Percentiles rank a stretch among this genome's conserved stretches.
These are phyloP conservation scores for Drosophila aff. DNA, from an alignment of 1,140 invertebrate genomes.

Conservation along the genomic window DNA sequence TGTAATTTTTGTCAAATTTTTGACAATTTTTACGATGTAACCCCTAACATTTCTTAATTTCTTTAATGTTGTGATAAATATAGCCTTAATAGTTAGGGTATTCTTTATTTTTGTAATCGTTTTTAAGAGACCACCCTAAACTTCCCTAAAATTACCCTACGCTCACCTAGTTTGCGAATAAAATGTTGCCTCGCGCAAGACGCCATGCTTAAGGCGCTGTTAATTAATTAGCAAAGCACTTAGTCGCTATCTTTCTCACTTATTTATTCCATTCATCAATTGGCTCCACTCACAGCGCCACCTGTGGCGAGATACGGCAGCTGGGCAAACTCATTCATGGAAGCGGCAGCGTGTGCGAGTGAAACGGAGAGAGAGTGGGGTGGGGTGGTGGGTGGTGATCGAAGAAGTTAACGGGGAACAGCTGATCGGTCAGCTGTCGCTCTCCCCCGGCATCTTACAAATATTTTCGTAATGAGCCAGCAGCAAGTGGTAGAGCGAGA, in stretches of 20 bases:
- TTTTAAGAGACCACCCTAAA: neutral
- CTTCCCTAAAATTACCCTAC: neutral
- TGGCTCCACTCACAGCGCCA: slow-evolving; percentile 21
- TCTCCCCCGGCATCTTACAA: slow-evolving; percentile 28
- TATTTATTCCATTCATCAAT: slow-evolving; percentile 25
- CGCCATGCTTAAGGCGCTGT: neutral
- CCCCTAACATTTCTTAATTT: too few species aligned
- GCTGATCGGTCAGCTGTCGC: slow-evolving; percentile 51
- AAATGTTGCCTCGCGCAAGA: too few species aligned
- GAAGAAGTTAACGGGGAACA: slow-evolving; percentile 14
- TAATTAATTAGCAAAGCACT: neutral
- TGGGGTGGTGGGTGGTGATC: neutral
- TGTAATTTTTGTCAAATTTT: too few species aligned
- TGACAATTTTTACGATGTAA: too few species aligned
- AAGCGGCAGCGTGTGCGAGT: neutral
- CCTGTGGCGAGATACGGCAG: slow-evolving; percentile 10
- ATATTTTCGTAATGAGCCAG: slow-evolving; percentile 51
- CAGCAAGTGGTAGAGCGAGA: slow-evolving; percentile 14
- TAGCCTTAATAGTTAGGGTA: too few species aligned
- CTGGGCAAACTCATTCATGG: slow-evolving; percentile 8
- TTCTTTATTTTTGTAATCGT: too few species aligned
- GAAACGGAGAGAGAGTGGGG: slow-evolving; percentile 3
- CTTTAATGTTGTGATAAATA: too few species aligned
- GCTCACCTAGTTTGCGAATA: neutral
- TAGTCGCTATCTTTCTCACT: neutral